These are phyloP conservation scores for Caenorhabditis japonica DNA, from an alignment of 2,888 invertebrate species.

Conservation along the genomic window DNA sequence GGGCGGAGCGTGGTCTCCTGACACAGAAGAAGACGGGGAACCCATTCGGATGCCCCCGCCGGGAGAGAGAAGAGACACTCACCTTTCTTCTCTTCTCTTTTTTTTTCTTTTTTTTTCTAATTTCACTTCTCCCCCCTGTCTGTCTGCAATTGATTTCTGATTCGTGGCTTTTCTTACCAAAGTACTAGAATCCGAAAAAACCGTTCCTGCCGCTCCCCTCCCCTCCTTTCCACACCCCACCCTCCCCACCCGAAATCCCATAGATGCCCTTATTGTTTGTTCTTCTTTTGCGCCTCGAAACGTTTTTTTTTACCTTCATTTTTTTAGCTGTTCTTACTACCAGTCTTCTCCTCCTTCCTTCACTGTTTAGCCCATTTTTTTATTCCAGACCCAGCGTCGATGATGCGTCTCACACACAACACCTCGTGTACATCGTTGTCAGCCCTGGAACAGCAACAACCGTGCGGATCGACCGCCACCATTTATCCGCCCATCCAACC, in stretches of 20 bases:
- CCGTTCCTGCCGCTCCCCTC: neutral
- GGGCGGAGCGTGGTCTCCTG: too few relatives aligned
- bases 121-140: too few relatives aligned
- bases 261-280: constrained; percentile 42
- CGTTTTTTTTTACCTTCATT: too few relatives aligned
- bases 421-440: constrained; percentile 41
- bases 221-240: neutral
- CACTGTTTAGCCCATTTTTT: neutral
- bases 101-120: too few relatives aligned
- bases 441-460: constrained; percentile 38
- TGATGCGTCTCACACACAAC: constrained; percentile 47
- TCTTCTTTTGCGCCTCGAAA: constrained; percentile 47
- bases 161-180: too few relatives aligned
- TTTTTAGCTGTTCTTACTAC: constrained; percentile 12
- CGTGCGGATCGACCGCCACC: constrained; percentile 27
- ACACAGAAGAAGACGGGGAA: too few relatives aligned
- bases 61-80: too few relatives aligned
- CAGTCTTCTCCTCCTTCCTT: constrained; percentile 12
- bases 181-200: neutral
- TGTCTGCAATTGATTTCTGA: too few relatives aligned
- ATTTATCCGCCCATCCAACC: constrained; percentile 12
- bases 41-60: too few relatives aligned
- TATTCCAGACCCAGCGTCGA: constrained; percentile 33
- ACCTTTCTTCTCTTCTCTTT: too few relatives aligned
- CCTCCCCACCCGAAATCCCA: too few relatives aligned